Percentiles rank a stretch among this genome's conserved stretches.
These are phyloP conservation scores for Gopherus evgoodei DNA, from an alignment of 2,113 vertebrate species.

Conservation along the genomic window DNA sequence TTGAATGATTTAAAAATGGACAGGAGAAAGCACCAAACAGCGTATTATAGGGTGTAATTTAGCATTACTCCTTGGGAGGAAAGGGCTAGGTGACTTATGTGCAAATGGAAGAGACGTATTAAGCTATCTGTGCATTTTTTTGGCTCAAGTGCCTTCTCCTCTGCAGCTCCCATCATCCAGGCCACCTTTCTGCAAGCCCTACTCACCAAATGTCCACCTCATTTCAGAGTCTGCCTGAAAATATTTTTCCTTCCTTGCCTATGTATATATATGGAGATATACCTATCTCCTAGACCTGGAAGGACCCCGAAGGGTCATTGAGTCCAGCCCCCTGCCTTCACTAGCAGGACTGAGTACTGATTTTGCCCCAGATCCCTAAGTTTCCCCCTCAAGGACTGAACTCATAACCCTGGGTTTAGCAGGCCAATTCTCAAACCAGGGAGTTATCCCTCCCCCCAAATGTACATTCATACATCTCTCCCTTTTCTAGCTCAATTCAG, in stretches of 20 bases:
- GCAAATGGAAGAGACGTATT: not conserved
- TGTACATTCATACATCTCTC: constrained; percentile 1
- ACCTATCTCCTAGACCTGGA: too few species aligned
- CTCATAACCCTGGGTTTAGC: too few species aligned
- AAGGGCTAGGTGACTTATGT: constrained; percentile 43
- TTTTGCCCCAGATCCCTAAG: too few species aligned
- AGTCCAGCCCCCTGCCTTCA: too few species aligned
- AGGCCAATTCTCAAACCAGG: too few species aligned
- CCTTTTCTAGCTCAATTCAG: constrained; percentile 19
- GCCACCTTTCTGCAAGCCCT: not conserved
- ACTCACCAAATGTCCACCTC: not conserved
- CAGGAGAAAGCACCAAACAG: constrained; percentile 43
- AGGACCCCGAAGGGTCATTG: too few species aligned
- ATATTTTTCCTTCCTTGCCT: not conserved
- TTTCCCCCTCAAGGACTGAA: too few species aligned
- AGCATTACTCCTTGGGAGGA: constrained; percentile 6
- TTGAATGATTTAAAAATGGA: constrained; percentile 58
- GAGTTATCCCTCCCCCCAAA: too few species aligned
- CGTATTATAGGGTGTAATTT: constrained; percentile 57
- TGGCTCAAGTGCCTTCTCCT: not conserved
- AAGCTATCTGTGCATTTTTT: not conserved
- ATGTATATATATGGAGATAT: not conserved
- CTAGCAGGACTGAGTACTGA: too few species aligned
- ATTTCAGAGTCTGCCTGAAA: not conserved
- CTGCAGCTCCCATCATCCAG: not conserved